Evolutionary conservation across 2,888 invertebrate species (phyloP).

Genomic region (Rhopalosiphum nymphaeae): DNA sequence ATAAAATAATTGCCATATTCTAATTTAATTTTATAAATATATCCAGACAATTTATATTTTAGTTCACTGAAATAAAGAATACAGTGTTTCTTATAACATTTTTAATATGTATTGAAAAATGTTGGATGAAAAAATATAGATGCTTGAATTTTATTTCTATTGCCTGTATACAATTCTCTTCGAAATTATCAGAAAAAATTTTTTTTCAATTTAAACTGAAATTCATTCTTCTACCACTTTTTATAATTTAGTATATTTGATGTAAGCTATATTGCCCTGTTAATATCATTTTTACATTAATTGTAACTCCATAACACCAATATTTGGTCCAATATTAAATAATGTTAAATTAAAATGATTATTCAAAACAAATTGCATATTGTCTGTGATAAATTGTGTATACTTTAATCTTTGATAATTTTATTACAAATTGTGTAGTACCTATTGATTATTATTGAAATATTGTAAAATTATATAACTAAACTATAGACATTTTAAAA

Average conservation of each 20-base stretch:
- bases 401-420: slow-evolving; percentile 5
- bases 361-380: slow-evolving; percentile 10
- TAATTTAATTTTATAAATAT: background rate
- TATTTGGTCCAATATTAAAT: slow-evolving; percentile 33
- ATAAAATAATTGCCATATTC: background rate
- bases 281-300: slow-evolving; percentile 18
- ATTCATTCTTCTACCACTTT: background rate
- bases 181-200: background rate
- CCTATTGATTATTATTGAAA: background rate
- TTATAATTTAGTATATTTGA: background rate
- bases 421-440: background rate
- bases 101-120: background rate
- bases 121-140: background rate
- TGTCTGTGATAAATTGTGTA: slow-evolving; percentile 45
- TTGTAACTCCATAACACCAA: slow-evolving; percentile 15
- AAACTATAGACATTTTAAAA: background rate
- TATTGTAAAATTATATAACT: background rate
- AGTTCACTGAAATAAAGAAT: background rate
- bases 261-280: background rate
- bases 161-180: background rate
- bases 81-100: background rate
- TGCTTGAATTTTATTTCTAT: background rate
- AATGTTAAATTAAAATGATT: slow-evolving; percentile 34
- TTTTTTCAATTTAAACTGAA: background rate
- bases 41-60: background rate